These are phyloP conservation scores for Aporrectodea caliginosa DNA, from an alignment of 1,140 invertebrate genomes.

Conservation along the genomic window DNA sequence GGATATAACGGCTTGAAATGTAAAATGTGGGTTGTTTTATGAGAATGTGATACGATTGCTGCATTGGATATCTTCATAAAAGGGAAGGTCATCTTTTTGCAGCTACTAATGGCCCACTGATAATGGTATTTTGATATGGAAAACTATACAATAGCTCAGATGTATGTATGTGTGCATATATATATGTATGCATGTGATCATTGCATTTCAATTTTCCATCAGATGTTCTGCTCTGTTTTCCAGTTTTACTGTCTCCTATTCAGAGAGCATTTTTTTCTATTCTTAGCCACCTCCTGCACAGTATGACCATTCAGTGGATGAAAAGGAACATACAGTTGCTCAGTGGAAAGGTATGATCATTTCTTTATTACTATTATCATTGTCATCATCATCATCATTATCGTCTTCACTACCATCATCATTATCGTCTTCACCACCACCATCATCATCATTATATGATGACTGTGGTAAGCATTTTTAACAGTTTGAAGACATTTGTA, in stretches of 20 bases:
- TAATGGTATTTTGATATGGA: too few species aligned
- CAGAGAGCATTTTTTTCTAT: too few species aligned
- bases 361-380: conserved; percentile 31
- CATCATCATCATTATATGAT: not conserved
- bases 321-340: conserved; percentile 95
- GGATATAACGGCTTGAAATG: too few species aligned
- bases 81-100: too few species aligned
- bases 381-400: not conserved
- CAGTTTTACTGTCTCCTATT: too few species aligned
- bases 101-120: too few species aligned
- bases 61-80: too few species aligned
- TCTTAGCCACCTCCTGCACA: conserved; percentile 93
- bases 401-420: not conserved
- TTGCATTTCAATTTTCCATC: not conserved
- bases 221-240: not conserved
- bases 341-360: conserved; percentile 79
- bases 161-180: too few species aligned
- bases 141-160: too few species aligned
- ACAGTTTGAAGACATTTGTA: too few species aligned
- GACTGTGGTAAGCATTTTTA: not conserved
- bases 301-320: conserved; percentile 97
- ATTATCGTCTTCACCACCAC: not conserved
- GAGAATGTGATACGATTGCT: too few species aligned
- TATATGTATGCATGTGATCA: not conserved
- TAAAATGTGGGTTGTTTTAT: too few species aligned